phyloP scores from a whole-genome alignment of 2,797 vertebrate genomes.

The Sebastes oblongus region DNA sequence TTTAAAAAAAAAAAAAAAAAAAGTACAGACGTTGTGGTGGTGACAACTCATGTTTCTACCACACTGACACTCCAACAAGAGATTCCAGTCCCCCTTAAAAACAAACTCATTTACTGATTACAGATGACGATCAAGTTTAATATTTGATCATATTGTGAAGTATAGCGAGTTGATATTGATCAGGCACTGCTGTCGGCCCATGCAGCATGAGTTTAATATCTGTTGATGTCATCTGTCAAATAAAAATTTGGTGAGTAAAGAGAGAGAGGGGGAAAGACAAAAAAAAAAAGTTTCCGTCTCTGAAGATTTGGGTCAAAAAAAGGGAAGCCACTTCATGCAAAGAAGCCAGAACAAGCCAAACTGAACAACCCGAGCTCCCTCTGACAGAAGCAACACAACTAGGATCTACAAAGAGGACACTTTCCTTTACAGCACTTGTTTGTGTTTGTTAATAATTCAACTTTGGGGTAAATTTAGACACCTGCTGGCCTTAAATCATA shows the following conservation, averaged over 20 bases:
- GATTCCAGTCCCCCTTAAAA: neutral
- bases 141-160: neutral
- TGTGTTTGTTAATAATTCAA: rapidly evolving
- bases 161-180: neutral
- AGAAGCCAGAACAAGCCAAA: slow-evolving; percentile 76
- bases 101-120: neutral
- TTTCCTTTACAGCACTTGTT: slow-evolving; percentile 61
- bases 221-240: slow-evolving; percentile 38
- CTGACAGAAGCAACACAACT: slow-evolving; percentile 54
- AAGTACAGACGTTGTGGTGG: neutral
- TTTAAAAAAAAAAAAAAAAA: neutral
- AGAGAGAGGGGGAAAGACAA: too few species aligned
- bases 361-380: slow-evolving; percentile 50
- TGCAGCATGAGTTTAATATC: slow-evolving; percentile 8
- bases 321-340: slow-evolving; percentile 81
- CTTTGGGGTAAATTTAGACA: neutral
- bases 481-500: neutral
- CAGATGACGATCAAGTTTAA: slow-evolving; percentile 28
- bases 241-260: neutral
- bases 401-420: slow-evolving; percentile 59
- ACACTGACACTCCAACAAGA: neutral
- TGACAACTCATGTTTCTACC: neutral
- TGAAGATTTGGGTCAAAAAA: slow-evolving; percentile 36
- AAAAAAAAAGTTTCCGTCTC: neutral
- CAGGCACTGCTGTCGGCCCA: slow-evolving; percentile 3